A percentile compares a stretch with the other conserved stretches of the same genome.
These are phyloP conservation scores for Chelon labrosus DNA, from an alignment of 2,797 vertebrate genomes.

Conservation along the genomic window DNA sequence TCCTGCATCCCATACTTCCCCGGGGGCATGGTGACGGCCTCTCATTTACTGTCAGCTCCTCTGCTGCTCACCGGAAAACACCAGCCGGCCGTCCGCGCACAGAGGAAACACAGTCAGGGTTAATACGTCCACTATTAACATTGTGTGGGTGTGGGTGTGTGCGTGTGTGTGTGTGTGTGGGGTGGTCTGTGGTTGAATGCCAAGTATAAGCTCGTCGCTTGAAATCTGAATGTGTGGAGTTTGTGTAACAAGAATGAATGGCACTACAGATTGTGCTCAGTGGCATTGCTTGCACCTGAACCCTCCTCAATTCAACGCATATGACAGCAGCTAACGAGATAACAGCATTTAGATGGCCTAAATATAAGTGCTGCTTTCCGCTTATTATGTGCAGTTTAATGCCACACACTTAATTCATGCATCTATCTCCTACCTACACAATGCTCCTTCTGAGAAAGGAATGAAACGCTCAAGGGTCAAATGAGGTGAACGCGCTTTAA, in stretches of 20 bases:
- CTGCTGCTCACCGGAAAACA: slow-evolving; percentile 68
- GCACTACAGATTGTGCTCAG: not conserved
- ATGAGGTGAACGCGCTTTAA: slow-evolving; percentile 35
- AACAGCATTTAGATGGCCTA: no score
- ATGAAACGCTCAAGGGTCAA: slow-evolving; percentile 35
- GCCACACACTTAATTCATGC: not conserved
- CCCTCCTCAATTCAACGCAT: not conserved
- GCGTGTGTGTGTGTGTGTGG: no score
- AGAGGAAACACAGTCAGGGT: slow-evolving; percentile 55
- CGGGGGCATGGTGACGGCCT: slow-evolving; percentile 93
- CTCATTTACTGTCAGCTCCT: slow-evolving; percentile 85
- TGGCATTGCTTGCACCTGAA: slow-evolving; percentile 8
- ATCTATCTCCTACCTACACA: no score
- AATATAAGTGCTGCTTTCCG: not conserved
- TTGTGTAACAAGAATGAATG: slow-evolving; percentile 4
- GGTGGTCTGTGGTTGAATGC: no score
- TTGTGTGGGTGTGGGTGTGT: no score
- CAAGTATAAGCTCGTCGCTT: not conserved
- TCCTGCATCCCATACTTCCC: slow-evolving; percentile 95
- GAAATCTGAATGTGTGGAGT: not conserved
- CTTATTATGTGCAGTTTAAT: not conserved
- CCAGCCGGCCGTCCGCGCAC: slow-evolving; percentile 24
- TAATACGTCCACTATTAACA: slow-evolving; percentile 60
- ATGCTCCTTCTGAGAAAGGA: no score
- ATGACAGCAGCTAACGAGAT: not conserved